These are phyloP conservation scores for Aphodius granarius DNA, from an alignment of 2,888 invertebrate species.

Conservation along the genomic window DNA sequence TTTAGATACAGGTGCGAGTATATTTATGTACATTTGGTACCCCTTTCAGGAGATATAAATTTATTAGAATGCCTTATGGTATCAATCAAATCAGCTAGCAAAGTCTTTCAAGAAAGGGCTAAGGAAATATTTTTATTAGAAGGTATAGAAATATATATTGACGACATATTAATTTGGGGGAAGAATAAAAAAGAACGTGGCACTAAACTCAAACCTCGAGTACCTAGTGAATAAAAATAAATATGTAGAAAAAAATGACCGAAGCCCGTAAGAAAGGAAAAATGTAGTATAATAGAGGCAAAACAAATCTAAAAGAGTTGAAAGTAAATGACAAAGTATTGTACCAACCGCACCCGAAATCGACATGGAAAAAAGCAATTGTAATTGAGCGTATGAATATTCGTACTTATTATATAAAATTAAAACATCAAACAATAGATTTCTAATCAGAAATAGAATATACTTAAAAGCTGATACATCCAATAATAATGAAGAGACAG, in stretches of 20 bases:
- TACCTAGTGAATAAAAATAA: conserved; percentile 7
- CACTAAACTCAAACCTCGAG: neutral
- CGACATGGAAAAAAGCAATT: too few relatives aligned
- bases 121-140: conserved; percentile 14
- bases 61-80: conserved; percentile 39
- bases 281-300: neutral
- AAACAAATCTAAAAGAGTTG: conserved; percentile 4
- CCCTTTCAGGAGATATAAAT: conserved; percentile 25
- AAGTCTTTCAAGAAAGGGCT: conserved; percentile 26
- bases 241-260: neutral
- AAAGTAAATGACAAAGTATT: neutral
- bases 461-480: too few relatives aligned
- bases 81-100: conserved; percentile 23
- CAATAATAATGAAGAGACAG: too few relatives aligned
- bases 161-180: conserved; percentile 32
- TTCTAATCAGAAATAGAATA: too few relatives aligned
- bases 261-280: neutral
- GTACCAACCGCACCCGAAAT: too few relatives aligned
- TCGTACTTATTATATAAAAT: too few relatives aligned
- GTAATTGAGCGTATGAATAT: too few relatives aligned
- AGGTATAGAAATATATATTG: conserved; percentile 29
- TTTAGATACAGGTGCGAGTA: too few relatives aligned
- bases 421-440: too few relatives aligned
- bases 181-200: conserved; percentile 19
- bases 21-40: conserved; percentile 33